These are phyloP conservation scores for Cheilosia vernalis DNA, from an alignment of 2,888 invertebrate species.

Conservation along the genomic window DNA sequence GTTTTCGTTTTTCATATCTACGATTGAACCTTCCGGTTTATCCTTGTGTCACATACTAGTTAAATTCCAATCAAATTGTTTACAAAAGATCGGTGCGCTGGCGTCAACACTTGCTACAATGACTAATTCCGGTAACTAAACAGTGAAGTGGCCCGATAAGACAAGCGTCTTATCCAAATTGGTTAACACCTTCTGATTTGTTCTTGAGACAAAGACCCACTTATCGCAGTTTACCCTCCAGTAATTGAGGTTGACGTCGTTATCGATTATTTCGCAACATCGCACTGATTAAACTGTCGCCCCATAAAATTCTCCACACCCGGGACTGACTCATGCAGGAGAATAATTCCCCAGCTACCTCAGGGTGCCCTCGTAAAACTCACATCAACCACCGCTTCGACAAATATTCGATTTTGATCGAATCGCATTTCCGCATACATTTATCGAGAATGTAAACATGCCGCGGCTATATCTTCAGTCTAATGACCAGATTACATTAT, in stretches of 20 bases:
- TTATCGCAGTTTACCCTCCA: constrained; percentile 32
- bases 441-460: constrained; percentile 51
- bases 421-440: constrained; percentile 18
- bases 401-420: constrained; percentile 2
- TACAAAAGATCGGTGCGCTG: neutral
- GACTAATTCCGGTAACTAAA: constrained; percentile 5
- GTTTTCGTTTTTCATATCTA: neutral
- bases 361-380: constrained; percentile 9
- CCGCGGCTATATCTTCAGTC: constrained; percentile 23
- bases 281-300: constrained; percentile 35
- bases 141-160: constrained; percentile 19
- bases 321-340: neutral
- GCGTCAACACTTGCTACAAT: neutral
- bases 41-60: constrained; percentile 20
- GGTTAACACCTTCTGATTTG: constrained; percentile 12
- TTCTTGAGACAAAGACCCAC: constrained; percentile 20
- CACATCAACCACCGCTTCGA: neutral
- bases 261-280: constrained; percentile 43
- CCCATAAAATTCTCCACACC: constrained; percentile 1
- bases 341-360: neutral
- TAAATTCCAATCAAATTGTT: neutral
- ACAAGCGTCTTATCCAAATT: constrained; percentile 34
- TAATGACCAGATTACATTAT: constrained; percentile 45
- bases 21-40: neutral
- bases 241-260: constrained; percentile 43